Base-by-base conservation (phyloP, 1,140 invertebrate genomes). In the Drosophila navojoa region DNA sequence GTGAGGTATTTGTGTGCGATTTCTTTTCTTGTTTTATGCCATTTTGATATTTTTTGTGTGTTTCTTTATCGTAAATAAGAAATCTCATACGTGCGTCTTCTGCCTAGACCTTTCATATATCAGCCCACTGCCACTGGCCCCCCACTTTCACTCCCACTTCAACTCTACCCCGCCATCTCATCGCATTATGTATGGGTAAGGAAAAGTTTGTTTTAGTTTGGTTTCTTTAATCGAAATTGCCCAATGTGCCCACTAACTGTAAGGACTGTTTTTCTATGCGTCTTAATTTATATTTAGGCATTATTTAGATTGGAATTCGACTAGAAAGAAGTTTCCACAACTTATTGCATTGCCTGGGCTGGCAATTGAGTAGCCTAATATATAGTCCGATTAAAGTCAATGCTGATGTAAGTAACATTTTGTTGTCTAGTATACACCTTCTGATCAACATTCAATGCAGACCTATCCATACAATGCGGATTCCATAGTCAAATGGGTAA, bases 11-110 rank as follows among this genome's bases (percentile, higher is more conserved):
- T 76, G 69, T 68, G 50, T 55, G 60, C 67, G 67, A 55, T 70
- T 76, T 66, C 64, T 69, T 67, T 68, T 57, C 71, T 81, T 79
- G 71, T 73, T 77, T 71, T 80, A n/a, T 84, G 70, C 77, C 77
- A 72, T 80, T 89, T 87, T 80, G 73, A 73, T 67, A 90, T 87
- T 87, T 90, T 74, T 84, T 76, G 73, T 81, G 77, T 89, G 82
- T 79, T 79, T 85, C 75, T 63, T 75, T 91, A 91, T 89, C 89
- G 89, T 91, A 91, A 91, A 91, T 91, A 91, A 90, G 89, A 91
- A 89, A 91, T 91, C 81, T 79, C 76, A 90, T 90, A 91, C 89
- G 89, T 91, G 89, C 84, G 60, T 82, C 76, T 67, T 69, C 54
- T 11, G 27, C 63, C 60, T 55, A 74, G 70, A 75, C 50, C 32